Evolutionary conservation across 2,113 vertebrate species (phyloP).

Genomic region (Heterotilapia buettikoferi): DNA sequence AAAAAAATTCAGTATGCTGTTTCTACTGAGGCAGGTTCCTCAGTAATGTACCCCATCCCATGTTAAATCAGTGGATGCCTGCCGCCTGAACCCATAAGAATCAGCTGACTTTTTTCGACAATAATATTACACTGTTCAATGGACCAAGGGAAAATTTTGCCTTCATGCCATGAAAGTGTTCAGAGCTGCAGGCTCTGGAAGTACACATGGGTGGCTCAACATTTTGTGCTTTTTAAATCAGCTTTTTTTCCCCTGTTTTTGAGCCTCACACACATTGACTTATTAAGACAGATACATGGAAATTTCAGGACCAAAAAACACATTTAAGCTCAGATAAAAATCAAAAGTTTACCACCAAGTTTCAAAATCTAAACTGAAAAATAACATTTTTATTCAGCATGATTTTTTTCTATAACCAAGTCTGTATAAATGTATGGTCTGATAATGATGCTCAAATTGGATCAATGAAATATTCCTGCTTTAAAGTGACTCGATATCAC

Average conservation of each 20-base stretch:
- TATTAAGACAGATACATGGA: background rate
- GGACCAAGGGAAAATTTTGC: background rate
- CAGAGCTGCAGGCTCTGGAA: background rate
- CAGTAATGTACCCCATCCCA: background rate
- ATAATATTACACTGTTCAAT: background rate
- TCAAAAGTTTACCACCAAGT: background rate
- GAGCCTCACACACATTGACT: background rate
- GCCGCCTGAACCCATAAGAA: background rate
- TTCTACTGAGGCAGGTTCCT: background rate
- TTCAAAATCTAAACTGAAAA: background rate
- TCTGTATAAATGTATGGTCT: background rate
- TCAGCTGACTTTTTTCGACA: background rate
- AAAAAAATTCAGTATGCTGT: rapidly evolving
- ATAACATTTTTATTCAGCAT: background rate
- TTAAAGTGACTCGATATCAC: background rate
- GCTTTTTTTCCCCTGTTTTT: rapidly evolving
- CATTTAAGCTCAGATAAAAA: background rate
- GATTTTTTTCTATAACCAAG: background rate
- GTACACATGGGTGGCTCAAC: background rate
- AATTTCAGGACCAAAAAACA: background rate
- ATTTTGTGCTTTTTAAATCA: background rate
- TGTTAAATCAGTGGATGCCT: background rate
- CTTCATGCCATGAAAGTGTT: background rate
- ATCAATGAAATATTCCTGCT: background rate
- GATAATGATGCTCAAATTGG: background rate